Conservation (phyloP, 2,113 vertebrate genomes). For the crab-eating macaque (Macaca fascicularis) region T2T-MFA8v1.1 NC_088375.1:16414501-16415000, state of each 20-base stretch:
- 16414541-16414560: fast-evolving
- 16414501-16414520: too few species aligned
- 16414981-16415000: background rate
- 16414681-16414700: background rate
- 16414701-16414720: background rate
- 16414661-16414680: background rate
- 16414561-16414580: background rate
- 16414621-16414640: background rate
- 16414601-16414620: background rate
- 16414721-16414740: background rate
- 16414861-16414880: conserved; percentile 41
- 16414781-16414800: background rate
- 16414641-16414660: fast-evolving
- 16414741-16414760: background rate
- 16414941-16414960: conserved; percentile 6
- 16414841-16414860: background rate
- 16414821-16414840: background rate
- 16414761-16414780: background rate
- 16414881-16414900: conserved; percentile 33
- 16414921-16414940: conserved; percentile 23
- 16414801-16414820: background rate
- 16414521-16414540: too few species aligned
- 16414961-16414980: background rate
- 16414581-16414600: background rate
- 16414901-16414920: conserved; percentile 41